These are phyloP conservation scores for Mystacornis crossleyi DNA, from an alignment of 2,113 vertebrate species.

Conservation along the genomic window DNA sequence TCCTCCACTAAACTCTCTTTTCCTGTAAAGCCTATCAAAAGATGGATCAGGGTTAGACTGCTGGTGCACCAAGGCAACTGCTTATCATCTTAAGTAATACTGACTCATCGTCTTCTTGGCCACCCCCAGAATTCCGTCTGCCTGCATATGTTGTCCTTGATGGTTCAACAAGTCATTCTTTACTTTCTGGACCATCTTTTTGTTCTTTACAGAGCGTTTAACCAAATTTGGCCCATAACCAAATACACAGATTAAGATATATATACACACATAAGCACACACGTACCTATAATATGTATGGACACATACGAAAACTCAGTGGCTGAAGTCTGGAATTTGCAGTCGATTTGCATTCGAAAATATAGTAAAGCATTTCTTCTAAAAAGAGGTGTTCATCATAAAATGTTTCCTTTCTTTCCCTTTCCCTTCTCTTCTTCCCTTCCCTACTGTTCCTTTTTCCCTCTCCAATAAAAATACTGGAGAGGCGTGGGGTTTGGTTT, in stretches of 20 bases:
- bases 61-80: not conserved
- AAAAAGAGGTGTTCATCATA: not conserved
- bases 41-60: not conserved
- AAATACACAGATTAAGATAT: not conserved
- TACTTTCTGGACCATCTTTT: not conserved
- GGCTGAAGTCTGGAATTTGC: not conserved
- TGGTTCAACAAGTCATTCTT: not conserved
- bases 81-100: constrained; percentile 12
- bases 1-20: not conserved
- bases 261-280: not conserved
- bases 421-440: not conserved
- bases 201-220: not conserved
- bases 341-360: not conserved
- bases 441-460: not conserved
- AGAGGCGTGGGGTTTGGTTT: not conserved
- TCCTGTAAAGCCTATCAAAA: not conserved
- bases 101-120: not conserved
- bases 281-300: not conserved
- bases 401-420: not conserved
- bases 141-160: not conserved
- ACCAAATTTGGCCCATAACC: not conserved
- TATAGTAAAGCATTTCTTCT: not conserved
- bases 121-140: not conserved
- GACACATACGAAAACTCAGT: not conserved
- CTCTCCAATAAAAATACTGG: not conserved